Conservation (phyloP, 2,113 vertebrate species). For the Chlorodrepanis virens region DNA sequence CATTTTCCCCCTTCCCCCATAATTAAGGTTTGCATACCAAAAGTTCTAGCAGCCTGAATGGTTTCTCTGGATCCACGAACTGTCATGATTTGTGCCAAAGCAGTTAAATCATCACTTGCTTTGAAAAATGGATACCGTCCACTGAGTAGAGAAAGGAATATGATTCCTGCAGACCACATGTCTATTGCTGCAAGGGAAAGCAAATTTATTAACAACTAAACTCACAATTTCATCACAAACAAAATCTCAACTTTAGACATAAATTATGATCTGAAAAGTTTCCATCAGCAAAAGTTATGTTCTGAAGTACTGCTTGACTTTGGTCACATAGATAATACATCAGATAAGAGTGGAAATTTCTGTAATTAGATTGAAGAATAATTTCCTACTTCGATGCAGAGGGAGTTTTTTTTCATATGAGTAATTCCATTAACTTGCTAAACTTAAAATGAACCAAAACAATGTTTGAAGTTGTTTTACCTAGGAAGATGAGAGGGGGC, state of each 20-base stretch:
- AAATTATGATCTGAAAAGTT: not conserved
- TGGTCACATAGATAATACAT: not conserved
- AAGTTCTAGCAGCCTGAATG: conserved; percentile 86
- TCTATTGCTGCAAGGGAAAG: conserved; percentile 88
- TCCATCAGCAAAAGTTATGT: not conserved
- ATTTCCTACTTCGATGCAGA: not conserved
- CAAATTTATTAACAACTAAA: conserved; percentile 4
- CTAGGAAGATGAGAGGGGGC: not conserved
- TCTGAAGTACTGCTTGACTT: not conserved
- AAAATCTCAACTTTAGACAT: not conserved
- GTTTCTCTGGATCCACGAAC: conserved; percentile 93
- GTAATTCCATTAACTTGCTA: not conserved
- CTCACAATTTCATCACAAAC: not conserved
- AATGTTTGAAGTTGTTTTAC: not conserved
- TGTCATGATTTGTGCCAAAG: conserved; percentile 95
- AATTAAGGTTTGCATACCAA: conserved; percentile 79
- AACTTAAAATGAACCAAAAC: not conserved
- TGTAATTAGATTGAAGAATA: not conserved
- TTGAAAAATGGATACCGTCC: conserved; percentile 97
- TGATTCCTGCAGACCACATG: conserved; percentile 94
- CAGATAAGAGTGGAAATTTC: not conserved
- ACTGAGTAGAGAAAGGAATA: conserved; percentile 94
- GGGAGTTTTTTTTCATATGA: not conserved
- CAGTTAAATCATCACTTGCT: conserved; percentile 94
- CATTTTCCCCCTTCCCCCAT: not conserved